phyloP scores from a whole-genome alignment of 2,888 invertebrate species.

The Eristalinus sepulchralis region DNA sequence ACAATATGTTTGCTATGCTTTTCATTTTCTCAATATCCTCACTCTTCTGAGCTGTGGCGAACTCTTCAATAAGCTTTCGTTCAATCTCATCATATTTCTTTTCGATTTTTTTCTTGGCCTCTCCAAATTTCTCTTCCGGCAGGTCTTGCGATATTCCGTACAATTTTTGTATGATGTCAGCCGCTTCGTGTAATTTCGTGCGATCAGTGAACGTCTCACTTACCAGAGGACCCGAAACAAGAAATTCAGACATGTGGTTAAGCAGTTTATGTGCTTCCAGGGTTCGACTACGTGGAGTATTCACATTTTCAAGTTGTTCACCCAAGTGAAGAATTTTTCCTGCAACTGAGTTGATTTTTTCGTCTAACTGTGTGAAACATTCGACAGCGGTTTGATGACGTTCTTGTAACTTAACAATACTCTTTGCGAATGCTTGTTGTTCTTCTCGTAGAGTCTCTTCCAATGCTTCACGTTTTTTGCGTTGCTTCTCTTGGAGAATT shows the following conservation, averaged over 20 bases:
- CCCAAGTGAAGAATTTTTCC: conserved; percentile 99
- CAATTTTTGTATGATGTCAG: conserved; percentile 98
- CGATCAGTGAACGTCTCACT: conserved; percentile 94
- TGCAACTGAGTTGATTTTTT: conserved; percentile 97
- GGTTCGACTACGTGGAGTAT: conserved; percentile 95
- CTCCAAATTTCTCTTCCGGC: conserved; percentile 92
- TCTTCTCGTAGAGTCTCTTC: conserved; percentile 92
- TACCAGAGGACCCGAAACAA: conserved; percentile 91
- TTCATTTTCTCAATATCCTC: conserved; percentile 95
- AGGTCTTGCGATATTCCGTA: conserved; percentile 97
- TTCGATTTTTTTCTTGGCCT: conserved; percentile 92
- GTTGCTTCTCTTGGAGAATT: conserved; percentile 91
- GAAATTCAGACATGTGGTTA: conserved; percentile 95
- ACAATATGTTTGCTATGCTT: conserved; percentile 93
- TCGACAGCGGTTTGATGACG: conserved; percentile 93
- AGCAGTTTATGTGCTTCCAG: conserved; percentile 97
- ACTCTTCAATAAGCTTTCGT: conserved; percentile 94
- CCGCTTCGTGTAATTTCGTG: conserved; percentile 91
- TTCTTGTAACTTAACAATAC: conserved; percentile 91
- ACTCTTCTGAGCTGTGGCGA: conserved; percentile 92
- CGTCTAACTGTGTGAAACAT: conserved; percentile 95
- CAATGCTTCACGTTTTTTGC: conserved; percentile 91
- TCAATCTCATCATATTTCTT: conserved; percentile 95
- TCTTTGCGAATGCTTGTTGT: conserved; percentile 90
- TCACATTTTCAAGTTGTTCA: conserved; percentile 97